Evolutionary conservation across 2,888 invertebrate genomes (phyloP).

Genomic region (Melieria omissa): DNA sequence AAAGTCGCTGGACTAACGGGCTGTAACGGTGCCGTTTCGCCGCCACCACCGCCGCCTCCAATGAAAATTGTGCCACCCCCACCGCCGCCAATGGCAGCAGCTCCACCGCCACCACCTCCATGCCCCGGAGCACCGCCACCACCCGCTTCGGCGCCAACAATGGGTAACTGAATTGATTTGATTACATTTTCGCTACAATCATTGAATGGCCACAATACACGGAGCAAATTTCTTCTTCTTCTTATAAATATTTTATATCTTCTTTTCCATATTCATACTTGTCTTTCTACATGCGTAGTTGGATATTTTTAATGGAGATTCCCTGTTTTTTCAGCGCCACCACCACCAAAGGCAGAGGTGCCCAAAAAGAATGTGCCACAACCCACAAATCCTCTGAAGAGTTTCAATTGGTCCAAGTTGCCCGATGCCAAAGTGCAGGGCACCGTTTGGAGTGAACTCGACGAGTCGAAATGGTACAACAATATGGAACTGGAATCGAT

Average conservation of each 20-base stretch:
- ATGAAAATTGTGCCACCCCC: constrained; percentile 61
- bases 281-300: no score
- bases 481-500: constrained; percentile 91
- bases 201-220: no score
- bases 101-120: constrained; percentile 69
- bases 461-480: constrained; percentile 91
- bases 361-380: constrained; percentile 91
- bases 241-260: no score
- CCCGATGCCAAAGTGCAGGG: constrained; percentile 91
- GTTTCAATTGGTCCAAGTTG: constrained; percentile 97
- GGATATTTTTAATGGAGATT: neutral
- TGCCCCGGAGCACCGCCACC: constrained; percentile 67
- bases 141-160: constrained; percentile 66
- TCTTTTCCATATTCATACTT: no score
- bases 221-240: no score
- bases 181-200: neutral
- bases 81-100: constrained; percentile 64
- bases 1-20: constrained; percentile 74
- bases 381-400: constrained; percentile 91
- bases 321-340: constrained; percentile 60
- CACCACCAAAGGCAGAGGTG: constrained; percentile 71
- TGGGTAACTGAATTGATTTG: constrained; percentile 48
- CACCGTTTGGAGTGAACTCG: constrained; percentile 94
- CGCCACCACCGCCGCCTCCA: constrained; percentile 65
- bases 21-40: constrained; percentile 71